These are phyloP conservation scores for Blennius ocellaris DNA, from an alignment of 2,113 vertebrate genomes.

Conservation along the genomic window DNA sequence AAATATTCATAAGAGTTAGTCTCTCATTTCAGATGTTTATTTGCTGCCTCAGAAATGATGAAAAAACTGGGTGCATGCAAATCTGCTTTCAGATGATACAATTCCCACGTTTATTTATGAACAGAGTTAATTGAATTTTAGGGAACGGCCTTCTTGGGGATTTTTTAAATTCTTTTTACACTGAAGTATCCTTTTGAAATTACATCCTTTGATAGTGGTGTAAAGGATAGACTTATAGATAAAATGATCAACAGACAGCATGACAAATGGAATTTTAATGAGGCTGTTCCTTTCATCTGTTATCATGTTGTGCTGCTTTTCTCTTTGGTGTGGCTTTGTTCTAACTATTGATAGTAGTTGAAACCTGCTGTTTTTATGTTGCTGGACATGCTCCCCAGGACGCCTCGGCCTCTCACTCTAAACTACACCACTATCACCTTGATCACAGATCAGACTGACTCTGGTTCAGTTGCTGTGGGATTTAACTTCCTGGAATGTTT, in stretches of 20 bases:
- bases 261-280: slow-evolving; percentile 98
- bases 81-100: slow-evolving; percentile 78
- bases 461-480: slow-evolving; percentile 91
- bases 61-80: slow-evolving; percentile 66
- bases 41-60: slow-evolving; percentile 53
- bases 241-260: slow-evolving; percentile 94
- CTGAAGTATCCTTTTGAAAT: slow-evolving; percentile 93
- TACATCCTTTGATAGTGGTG: slow-evolving; percentile 90
- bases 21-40: slow-evolving; percentile 69
- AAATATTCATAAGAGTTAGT: slow-evolving; percentile 67
- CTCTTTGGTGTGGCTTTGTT: slow-evolving; percentile 65
- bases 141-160: slow-evolving; percentile 63
- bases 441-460: slow-evolving; percentile 89
- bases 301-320: slow-evolving; percentile 92
- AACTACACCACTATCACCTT: slow-evolving; percentile 91
- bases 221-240: slow-evolving; percentile 91
- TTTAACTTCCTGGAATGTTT: slow-evolving; percentile 87
- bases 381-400: slow-evolving; percentile 92
- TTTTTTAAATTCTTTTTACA: slow-evolving; percentile 60
- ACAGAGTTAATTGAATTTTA: slow-evolving; percentile 81
- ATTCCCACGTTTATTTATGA: slow-evolving; percentile 77
- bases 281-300: slow-evolving; percentile 91
- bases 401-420: slow-evolving; percentile 87
- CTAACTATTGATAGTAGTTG: slow-evolving; percentile 91
- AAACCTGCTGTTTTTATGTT: slow-evolving; percentile 94